Percentiles rank a stretch among this genome's conserved stretches.
Conservation (phyloP, 2,797 vertebrate genomes). For the Poecile montanus region DNA sequence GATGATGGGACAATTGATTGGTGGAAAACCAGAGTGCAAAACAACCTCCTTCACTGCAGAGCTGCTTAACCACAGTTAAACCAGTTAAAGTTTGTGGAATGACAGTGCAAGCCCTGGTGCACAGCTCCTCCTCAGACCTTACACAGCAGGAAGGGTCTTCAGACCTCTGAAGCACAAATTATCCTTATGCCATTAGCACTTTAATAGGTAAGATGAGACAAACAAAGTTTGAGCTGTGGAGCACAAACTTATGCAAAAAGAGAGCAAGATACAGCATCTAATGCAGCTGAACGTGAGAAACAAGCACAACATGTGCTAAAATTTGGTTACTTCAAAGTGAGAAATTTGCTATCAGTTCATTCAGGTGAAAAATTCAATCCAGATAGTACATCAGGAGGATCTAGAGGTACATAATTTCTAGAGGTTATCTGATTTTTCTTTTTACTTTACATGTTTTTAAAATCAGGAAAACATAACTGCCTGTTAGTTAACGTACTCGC, state of each 20-base stretch:
- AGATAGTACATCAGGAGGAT: neutral
- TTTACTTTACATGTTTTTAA: neutral
- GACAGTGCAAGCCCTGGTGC: neutral
- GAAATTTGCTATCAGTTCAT: neutral
- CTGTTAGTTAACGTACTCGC: neutral
- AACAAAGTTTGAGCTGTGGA: neutral
- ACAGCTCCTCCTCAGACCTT: neutral
- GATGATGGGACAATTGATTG: neutral
- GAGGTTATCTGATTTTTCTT: neutral
- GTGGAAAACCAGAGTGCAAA: neutral
- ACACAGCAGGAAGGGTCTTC: neutral
- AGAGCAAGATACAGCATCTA: neutral
- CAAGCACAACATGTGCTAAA: neutral
- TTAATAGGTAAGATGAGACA: neutral
- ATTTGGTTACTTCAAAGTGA: neutral
- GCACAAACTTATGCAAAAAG: neutral
- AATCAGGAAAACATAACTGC: neutral
- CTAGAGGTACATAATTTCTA: neutral
- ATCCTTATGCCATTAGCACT: neutral
- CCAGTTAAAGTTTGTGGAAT: neutral
- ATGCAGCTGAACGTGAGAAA: neutral
- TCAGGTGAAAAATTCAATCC: neutral
- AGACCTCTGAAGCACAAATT: neutral
- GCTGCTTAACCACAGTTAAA: neutral
- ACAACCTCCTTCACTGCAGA: neutral